phyloP scores from a whole-genome alignment of 1,140 invertebrate species.

The Bemisia tabaci region DNA sequence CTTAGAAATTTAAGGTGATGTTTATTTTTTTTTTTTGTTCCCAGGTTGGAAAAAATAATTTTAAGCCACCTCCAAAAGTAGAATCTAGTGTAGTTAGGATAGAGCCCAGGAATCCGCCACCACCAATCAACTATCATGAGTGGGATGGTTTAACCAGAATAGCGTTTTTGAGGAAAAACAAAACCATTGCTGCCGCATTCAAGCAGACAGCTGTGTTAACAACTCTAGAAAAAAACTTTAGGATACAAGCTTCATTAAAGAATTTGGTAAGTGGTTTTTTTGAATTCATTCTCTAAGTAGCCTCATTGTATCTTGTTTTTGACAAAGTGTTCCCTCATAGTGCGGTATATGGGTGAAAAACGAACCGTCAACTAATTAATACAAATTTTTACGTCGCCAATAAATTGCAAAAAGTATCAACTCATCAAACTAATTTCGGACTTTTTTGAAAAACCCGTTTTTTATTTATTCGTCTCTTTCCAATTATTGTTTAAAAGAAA shows the following conservation, averaged over 20 bases:
- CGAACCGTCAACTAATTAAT: not conserved
- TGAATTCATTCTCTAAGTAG: not conserved
- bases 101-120: conserved; percentile 92
- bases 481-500: too few species aligned
- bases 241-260: conserved; percentile 67
- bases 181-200: conserved; percentile 73
- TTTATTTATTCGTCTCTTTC: too few species aligned
- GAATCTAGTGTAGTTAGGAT: conserved; percentile 97
- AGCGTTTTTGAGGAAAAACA: conserved; percentile 91
- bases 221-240: conserved; percentile 85
- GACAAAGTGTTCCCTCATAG: not conserved
- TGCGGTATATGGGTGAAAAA: not conserved
- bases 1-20: too few species aligned
- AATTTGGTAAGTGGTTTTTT: conserved; percentile 53
- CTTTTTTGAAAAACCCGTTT: too few species aligned
- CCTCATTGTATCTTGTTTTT: not conserved
- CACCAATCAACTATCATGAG: conserved; percentile 90
- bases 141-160: conserved; percentile 96
- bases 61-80: conserved; percentile 94
- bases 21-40: conserved; percentile 20
- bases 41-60: conserved; percentile 94
- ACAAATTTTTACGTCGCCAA: not conserved
- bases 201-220: conserved; percentile 70
- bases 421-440: too few species aligned
- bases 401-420: too few species aligned